Evolutionary conservation across 2,113 vertebrate species (phyloP), one percentile per base, ranked within the genome.

Genomic region (Pygoscelis antarcticus): DNA sequence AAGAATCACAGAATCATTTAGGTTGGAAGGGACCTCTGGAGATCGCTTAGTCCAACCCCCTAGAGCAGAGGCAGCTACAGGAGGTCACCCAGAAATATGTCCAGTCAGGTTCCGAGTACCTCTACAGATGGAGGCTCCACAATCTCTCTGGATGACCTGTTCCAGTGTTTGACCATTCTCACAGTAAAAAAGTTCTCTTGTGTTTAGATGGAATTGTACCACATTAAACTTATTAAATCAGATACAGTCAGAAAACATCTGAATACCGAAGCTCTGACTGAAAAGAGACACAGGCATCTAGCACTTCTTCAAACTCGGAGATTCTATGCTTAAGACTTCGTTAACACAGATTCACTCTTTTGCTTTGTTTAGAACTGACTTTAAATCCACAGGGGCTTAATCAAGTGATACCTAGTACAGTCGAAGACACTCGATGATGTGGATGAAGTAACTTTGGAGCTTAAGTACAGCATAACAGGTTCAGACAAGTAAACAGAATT

Each of bases 401-500:
- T 96, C 89, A 96, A 97, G 62, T 1, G 38, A 69, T 74, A 79
- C 18, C 74, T 71, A 68, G 42, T 30, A 49, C 42, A 87, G 52
- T 0, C 79, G 71, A 83, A 94, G 66, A 87, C 62, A 76, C 34
- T 87, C n/a, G 1, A 1, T 42, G 38, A 81, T 83, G 64, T 34
- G 18, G 68, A 77, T 74, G 49, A 91, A 96, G 70, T 69, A 81
- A 78, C 92, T 92, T 5, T n/a, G 40, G 22, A 89, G 80, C 36
- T 71, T 64, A 93, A 85, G 40, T 34, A 76, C 52, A 79, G 30
- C 58, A 42, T 46, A 96, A 90, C 61, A 74, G 61, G 75, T 69
- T 96, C 87, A 95, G 74, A 87, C 14, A 74, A 83, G 66, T 93
- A 93, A 96, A 97, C 93, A 93, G 61, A 90, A 66, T 65, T 44